A percentile compares a stretch with the other conserved stretches of the same genome.
Conservation (phyloP, 2,888 invertebrate genomes). For the Hypena proboscidalis region DNA sequence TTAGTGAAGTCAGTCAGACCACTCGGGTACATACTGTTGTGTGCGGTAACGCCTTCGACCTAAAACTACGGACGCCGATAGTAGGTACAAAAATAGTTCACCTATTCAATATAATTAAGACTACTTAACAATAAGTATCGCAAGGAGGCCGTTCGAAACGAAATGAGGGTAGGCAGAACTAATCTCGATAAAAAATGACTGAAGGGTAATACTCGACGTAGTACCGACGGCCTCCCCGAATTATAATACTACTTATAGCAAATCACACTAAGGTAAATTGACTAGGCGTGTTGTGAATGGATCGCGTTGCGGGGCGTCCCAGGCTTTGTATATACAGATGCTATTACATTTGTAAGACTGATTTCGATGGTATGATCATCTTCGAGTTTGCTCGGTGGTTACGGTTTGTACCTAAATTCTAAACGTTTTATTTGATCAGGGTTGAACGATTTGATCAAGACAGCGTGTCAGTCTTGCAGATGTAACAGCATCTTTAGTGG, state of each 20-base stretch:
- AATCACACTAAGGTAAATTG: conserved; percentile 86
- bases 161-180: conserved; percentile 45
- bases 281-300: conserved; percentile 82
- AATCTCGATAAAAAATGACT: conserved; percentile 42
- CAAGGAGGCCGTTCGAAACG: conserved; percentile 65
- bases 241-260: conserved; percentile 80
- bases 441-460: no score
- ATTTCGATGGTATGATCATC: no score
- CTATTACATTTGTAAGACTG: no score
- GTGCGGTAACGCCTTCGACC: conserved; percentile 78
- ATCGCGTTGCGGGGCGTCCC: conserved; percentile 53
- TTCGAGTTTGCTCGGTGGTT: no score
- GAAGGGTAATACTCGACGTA: conserved; percentile 50
- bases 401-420: no score
- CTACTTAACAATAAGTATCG: conserved; percentile 84
- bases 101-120: conserved; percentile 82
- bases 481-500: no score
- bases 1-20: conserved; percentile 58
- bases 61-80: conserved; percentile 77
- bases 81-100: conserved; percentile 84
- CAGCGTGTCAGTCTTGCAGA: no score
- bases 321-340: no score
- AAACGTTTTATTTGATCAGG: no score
- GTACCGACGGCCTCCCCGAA: conserved; percentile 60
- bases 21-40: conserved; percentile 62